Evolutionary conservation across 1,140 invertebrate genomes (phyloP).

Genomic region (Drosophila arizonae): DNA sequence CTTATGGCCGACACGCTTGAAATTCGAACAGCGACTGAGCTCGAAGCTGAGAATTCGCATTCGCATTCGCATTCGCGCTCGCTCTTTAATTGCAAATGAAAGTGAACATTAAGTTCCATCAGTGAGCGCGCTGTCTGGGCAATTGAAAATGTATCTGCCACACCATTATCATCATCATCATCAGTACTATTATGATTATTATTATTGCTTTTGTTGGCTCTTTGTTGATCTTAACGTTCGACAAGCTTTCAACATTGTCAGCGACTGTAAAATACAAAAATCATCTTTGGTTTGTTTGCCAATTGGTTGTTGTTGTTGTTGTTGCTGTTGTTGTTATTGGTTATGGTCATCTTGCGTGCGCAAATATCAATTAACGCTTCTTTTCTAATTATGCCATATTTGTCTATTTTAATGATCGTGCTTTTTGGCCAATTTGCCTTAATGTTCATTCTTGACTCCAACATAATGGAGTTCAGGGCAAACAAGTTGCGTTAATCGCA

Average conservation of each 20-base stretch:
- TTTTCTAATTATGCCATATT: constrained; percentile 52
- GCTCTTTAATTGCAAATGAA: constrained; percentile 60
- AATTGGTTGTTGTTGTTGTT: constrained; percentile 16
- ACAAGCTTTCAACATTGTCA: constrained; percentile 39
- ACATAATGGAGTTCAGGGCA: constrained; percentile 23
- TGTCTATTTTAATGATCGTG: constrained; percentile 26
- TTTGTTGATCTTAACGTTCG: constrained; percentile 30
- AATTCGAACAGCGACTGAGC: constrained; percentile 53
- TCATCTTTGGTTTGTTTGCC: constrained; percentile 37
- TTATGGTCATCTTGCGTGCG: constrained; percentile 28
- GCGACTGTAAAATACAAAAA: constrained; percentile 19
- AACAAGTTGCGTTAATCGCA: constrained; percentile 1
- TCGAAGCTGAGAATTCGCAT: constrained; percentile 44
- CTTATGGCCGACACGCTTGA: constrained; percentile 39
- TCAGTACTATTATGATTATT: constrained; percentile 33
- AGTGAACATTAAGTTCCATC: constrained; percentile 48
- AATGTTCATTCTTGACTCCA: background rate
- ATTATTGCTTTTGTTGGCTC: constrained; percentile 7
- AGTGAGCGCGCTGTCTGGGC: constrained; percentile 13
- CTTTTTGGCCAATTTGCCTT: background rate
- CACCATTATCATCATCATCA: constrained; percentile 34
- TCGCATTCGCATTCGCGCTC: constrained; percentile 24
- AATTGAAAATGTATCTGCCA: constrained; percentile 33
- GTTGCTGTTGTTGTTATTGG: background rate
- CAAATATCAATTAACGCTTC: constrained; percentile 48